Evolutionary conservation across 1,140 invertebrate genomes (phyloP), one percentile per base, ranked within the genome.

Genomic region (Chrysomallon squamiferum): DNA sequence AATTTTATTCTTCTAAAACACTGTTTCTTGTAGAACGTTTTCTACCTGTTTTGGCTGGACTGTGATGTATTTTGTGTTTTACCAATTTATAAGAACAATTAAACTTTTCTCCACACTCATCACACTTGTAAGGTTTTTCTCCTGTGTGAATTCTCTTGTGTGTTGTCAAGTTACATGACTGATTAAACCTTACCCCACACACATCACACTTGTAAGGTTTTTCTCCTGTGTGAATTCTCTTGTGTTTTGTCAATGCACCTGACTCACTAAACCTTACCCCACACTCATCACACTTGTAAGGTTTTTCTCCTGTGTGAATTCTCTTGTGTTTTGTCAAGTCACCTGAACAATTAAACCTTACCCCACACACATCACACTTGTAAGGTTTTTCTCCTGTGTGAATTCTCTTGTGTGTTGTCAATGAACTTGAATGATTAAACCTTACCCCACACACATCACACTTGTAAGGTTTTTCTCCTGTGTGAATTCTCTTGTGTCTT

Each of bases 21-120:
- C n/a, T n/a, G n/a, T n/a, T n/a, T n/a, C n/a, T n/a, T n/a, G n/a
- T n/a, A n/a, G n/a, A n/a, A n/a, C n/a, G n/a, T n/a, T n/a, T n/a
- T n/a, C n/a, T n/a, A n/a, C n/a, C n/a, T n/a, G 62, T 50, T 22
- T 58, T 56, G 18, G 56, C 62, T 2, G 35, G 50, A 25, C 92
- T 93, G 76, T 89, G 93, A 73, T 95, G 54, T 47, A 66, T 49
- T 35, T 49, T 49, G 50, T 77, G 75, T 27, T 67, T 69, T 38
- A 60, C 68, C 41, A 79, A 47, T 43, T 73, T 72, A 41, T 66
- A 62, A 33, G 66, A 80, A 92, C 93, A 45, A 20, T 69, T 57
- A 68, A 76, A 76, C 7, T 59, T 59, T 58, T 65, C 65, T 15
- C 50, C 50, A 18, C 50, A 54, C 22, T 22, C 50, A 54, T 30